Base-by-base conservation (phyloP, 2,888 invertebrate species). In the Tineola bisselliella region DNA sequence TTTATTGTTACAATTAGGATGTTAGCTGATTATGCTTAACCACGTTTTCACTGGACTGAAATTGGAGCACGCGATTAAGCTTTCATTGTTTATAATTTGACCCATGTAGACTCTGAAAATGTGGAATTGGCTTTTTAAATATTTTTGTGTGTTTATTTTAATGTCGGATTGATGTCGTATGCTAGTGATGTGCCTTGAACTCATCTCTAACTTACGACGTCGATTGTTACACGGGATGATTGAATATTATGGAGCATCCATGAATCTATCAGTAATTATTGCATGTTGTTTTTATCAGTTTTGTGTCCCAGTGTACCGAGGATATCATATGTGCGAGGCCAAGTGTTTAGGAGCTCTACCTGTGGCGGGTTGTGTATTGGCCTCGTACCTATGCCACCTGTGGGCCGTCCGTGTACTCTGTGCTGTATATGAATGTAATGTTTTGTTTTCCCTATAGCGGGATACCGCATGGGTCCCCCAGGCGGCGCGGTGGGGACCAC, bases 381-480 rank as follows among this genome's bases (percentile, higher is more conserved):
- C 38, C 38, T 6, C 11, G n/a, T 38, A n/a, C 38, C 6, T 38
- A 38, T 10, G 38, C 2, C 38, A 10, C 2, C 38, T 2, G n/a
- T 38, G 38, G 10, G 2, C 25, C 25, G 38, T 38, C 38, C 38
- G 38, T 38, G 38, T 38, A 38, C 6, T 6, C 6, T 38, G 38
- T 38, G 38, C 10, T 38, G 38, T 38, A n/a, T 38, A 38, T 38
- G n/a, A 10, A 12, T 38, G 38, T 38, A n/a, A 12, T 38, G 38
- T 38, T 48, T 48, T 48, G 48, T 48, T 48, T 70, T 65, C 75
- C 65, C 75, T 71, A 8, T 79, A 83, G 81, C 87, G 65, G 88
- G 88, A 61, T 91, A 90, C 83, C 91, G 90, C 79, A 91, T 91
- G 89, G 88, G 90, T 68, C 87, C 88, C 73, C 89, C 89, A 67